phyloP scores from a whole-genome alignment of 2,888 invertebrate genomes.

The Choristoneura rosaceana region DNA sequence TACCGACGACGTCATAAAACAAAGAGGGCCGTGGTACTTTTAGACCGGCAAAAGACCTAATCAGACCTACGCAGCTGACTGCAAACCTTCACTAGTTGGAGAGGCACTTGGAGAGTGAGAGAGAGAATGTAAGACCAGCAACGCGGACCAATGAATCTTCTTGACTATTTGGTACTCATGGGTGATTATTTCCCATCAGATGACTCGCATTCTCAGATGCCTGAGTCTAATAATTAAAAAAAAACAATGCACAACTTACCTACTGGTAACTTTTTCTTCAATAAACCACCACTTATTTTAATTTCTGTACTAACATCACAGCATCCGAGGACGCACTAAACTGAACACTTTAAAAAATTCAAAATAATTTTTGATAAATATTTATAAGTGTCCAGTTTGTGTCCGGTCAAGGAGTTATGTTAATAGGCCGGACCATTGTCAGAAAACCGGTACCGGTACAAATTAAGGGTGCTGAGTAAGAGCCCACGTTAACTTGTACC shows the following conservation, averaged over 20 bases:
- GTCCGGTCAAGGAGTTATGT: constrained; percentile 84
- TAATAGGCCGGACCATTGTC: constrained; percentile 78
- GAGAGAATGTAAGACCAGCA: no score
- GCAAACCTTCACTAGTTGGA: no score
- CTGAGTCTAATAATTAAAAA: no score
- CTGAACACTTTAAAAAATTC: constrained; percentile 55
- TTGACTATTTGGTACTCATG: no score
- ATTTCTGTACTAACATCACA: constrained; percentile 43
- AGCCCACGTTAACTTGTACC: constrained; percentile 47
- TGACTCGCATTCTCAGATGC: no score
- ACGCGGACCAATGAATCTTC: no score
- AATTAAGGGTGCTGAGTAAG: constrained; percentile 77
- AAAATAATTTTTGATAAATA: constrained; percentile 70
- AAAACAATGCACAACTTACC: neutral
- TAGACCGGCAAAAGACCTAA: no score
- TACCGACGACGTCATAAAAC: no score
- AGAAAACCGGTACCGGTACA: constrained; percentile 73
- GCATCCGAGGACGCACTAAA: constrained; percentile 65
- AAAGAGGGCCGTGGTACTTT: no score
- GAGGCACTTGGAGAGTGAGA: no score
- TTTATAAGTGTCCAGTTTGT: constrained; percentile 76
- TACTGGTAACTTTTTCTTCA: neutral
- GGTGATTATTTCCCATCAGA: no score
- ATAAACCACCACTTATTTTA: neutral
- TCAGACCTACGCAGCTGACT: no score